Evolutionary conservation across 2,797 vertebrate genomes (phyloP).

Genomic region (Gallinago nigripennis): DNA sequence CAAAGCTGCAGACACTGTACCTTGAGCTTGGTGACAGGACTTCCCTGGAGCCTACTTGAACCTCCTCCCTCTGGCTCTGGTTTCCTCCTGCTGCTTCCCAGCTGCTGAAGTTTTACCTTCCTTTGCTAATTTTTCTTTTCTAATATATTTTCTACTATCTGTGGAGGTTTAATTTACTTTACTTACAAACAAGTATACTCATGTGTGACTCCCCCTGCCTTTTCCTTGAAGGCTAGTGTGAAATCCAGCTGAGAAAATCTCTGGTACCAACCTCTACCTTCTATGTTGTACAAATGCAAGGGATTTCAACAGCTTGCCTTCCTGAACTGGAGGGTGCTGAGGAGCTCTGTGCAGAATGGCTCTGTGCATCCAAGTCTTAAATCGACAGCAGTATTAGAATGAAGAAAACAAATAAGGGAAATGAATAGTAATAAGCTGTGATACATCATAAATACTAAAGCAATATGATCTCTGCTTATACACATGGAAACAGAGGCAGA

Average conservation of each 20-base stretch:
- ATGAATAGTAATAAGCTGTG: neutral
- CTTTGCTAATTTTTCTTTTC: neutral
- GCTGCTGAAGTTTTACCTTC: neutral
- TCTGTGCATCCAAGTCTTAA: neutral
- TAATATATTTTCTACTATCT: neutral
- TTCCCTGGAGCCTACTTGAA: neutral
- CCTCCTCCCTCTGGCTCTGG: neutral
- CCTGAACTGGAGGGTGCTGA: neutral
- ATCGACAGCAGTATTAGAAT: neutral
- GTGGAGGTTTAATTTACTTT: neutral
- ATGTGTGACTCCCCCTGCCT: neutral
- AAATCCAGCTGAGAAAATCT: neutral
- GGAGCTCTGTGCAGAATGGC: neutral
- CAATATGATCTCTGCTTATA: neutral
- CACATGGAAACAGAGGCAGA: neutral
- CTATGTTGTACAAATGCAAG: neutral
- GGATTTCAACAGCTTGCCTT: neutral
- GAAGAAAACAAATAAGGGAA: neutral
- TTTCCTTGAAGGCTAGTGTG: neutral
- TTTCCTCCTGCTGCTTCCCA: neutral
- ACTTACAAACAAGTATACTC: neutral
- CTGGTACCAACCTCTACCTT: neutral
- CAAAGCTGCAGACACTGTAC: neutral
- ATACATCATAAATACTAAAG: neutral
- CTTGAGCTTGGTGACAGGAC: neutral